phyloP scores from a whole-genome alignment of 2,797 vertebrate genomes.

The Smutsia temminckii region DNA sequence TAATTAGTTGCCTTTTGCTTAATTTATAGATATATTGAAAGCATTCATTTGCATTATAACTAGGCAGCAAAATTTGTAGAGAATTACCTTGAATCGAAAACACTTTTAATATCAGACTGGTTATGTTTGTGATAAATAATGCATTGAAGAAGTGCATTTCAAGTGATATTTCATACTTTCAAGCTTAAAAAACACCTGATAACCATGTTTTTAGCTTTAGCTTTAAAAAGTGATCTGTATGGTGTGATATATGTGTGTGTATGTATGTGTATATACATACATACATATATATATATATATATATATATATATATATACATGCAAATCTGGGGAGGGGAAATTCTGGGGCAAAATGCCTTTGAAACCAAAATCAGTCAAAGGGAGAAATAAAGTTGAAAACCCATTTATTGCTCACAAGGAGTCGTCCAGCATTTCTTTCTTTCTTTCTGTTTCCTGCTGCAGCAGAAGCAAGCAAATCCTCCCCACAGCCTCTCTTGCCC shows the following conservation, averaged over 20 bases:
- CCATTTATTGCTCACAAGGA: no score
- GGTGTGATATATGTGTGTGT: neutral
- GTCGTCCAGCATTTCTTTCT: no score
- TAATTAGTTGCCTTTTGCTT: neutral
- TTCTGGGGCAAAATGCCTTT: no score
- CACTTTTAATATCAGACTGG: neutral
- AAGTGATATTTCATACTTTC: neutral
- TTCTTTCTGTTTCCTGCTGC: no score
- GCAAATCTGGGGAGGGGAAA: no score
- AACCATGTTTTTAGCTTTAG: neutral
- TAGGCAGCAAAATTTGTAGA: neutral
- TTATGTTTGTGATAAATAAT: slow-evolving; percentile 10
- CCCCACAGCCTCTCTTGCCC: no score
- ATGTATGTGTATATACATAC: neutral
- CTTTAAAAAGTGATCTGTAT: neutral
- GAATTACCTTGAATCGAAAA: slow-evolving; percentile 32
- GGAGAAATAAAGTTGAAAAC: no score
- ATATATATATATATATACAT: neutral
- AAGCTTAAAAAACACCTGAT: neutral
- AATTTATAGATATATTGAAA: slow-evolving; percentile 13
- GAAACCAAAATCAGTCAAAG: no score
- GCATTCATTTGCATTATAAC: neutral
- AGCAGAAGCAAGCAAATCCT: no score
- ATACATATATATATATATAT: neutral
- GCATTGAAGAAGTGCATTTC: neutral